Conservation (phyloP, 2,797 vertebrate species). For the Myotis myotis region DNA sequence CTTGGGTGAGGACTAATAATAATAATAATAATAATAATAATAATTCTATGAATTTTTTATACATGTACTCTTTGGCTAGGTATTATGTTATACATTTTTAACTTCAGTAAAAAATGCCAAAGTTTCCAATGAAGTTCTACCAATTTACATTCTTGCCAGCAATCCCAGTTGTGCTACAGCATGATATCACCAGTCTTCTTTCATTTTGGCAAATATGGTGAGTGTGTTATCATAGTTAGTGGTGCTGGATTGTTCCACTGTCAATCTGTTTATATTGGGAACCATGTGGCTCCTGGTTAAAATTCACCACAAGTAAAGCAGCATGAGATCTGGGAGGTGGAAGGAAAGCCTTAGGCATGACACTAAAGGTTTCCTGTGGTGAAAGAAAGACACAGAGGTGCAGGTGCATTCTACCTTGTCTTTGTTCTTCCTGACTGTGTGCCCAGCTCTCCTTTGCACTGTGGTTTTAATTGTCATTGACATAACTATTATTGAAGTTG, state of each 20-base stretch:
- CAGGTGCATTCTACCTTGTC: neutral
- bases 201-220: neutral
- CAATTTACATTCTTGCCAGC: neutral
- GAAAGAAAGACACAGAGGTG: neutral
- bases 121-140: neutral
- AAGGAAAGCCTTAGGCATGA: neutral
- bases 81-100: slow-evolving; percentile 6
- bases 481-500: neutral
- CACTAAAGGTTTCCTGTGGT: neutral
- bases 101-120: neutral
- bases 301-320: neutral
- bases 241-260: neutral
- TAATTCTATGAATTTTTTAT: neutral
- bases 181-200: neutral
- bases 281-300: neutral
- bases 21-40: neutral
- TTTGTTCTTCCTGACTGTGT: neutral
- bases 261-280: neutral
- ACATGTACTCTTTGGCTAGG: neutral
- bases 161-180: neutral
- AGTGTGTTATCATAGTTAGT: neutral
- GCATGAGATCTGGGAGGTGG: neutral
- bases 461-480: neutral
- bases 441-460: neutral
- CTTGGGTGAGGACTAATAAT: too few relatives aligned